Conservation (phyloP, 2,888 invertebrate species). For the Tenthredo notha region DNA sequence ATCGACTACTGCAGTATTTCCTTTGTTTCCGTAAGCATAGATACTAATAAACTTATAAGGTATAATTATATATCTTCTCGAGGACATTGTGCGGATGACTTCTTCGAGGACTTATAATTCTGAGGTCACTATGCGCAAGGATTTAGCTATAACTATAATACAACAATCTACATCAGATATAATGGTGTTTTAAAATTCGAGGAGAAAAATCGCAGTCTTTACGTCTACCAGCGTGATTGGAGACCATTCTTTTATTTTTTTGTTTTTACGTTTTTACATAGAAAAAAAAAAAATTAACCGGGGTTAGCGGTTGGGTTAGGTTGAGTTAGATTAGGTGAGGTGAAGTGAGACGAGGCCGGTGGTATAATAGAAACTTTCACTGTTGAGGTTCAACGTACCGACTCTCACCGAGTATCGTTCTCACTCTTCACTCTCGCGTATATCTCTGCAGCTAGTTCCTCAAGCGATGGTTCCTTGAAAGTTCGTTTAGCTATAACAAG, state of each 20-base stretch:
- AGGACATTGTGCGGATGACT: conserved; percentile 35
- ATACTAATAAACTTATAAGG: neutral
- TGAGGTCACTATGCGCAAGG: conserved; percentile 30
- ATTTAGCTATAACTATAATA: conserved; percentile 11
- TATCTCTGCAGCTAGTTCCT: conserved; percentile 37
- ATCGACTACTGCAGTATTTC: neutral
- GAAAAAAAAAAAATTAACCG: conserved; percentile 27
- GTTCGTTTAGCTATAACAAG: conserved; percentile 45
- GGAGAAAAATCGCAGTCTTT: neutral
- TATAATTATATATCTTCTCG: neutral
- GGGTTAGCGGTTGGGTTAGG: conserved; percentile 35
- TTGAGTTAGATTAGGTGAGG: conserved; percentile 33
- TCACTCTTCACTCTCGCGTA: conserved; percentile 62
- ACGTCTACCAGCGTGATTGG: neutral
- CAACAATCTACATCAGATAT: neutral
- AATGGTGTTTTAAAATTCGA: neutral
- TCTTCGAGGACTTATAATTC: conserved; percentile 24
- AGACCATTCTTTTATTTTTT: neutral
- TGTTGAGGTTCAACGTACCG: conserved; percentile 77
- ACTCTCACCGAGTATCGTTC: conserved; percentile 73
- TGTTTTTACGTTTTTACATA: neutral
- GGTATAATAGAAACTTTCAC: conserved; percentile 79
- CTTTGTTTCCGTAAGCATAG: conserved; percentile 2
- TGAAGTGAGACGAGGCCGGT: conserved; percentile 70
- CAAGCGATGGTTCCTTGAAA: conserved; percentile 40